phyloP scores from a whole-genome alignment of 2,113 vertebrate species.

The Leucoraja erinaceus region DNA sequence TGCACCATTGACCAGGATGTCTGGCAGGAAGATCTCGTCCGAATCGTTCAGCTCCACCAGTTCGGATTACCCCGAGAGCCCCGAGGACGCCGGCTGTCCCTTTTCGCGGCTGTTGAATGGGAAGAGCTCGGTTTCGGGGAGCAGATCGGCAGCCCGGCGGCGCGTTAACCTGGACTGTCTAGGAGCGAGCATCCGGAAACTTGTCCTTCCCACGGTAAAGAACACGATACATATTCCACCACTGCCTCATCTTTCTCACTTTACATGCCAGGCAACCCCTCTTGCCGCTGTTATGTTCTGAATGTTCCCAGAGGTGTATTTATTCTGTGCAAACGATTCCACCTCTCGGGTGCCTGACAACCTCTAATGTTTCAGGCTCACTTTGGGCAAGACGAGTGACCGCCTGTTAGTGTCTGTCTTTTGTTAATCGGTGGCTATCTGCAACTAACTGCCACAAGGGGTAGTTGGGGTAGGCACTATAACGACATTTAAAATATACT shows the following conservation, averaged over 20 bases:
- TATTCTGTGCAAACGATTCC: not conserved
- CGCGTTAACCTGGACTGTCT: constrained; percentile 90
- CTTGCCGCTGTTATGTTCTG: not conserved
- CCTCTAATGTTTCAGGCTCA: no score
- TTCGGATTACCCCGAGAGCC: constrained; percentile 81
- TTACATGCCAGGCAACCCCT: not conserved
- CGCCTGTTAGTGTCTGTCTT: not conserved
- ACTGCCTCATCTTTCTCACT: not conserved
- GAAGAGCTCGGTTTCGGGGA: constrained; percentile 60
- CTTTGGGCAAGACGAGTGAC: not conserved
- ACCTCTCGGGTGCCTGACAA: no score
- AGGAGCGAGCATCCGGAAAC: constrained; percentile 82
- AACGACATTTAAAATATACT: no score
- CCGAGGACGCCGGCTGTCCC: constrained; percentile 72
- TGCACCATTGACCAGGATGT: constrained; percentile 60
- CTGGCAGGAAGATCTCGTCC: constrained; percentile 87
- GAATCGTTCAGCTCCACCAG: constrained; percentile 91
- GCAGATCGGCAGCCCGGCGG: constrained; percentile 69
- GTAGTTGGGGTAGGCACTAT: no score
- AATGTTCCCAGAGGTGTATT: not conserved
- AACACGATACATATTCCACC: not conserved
- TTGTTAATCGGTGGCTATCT: not conserved
- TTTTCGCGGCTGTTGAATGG: constrained; percentile 78
- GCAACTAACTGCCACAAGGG: no score
- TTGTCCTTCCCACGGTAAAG: constrained; percentile 87